phyloP scores from a whole-genome alignment of 1,140 invertebrate genomes.

The Platyura marginata region DNA sequence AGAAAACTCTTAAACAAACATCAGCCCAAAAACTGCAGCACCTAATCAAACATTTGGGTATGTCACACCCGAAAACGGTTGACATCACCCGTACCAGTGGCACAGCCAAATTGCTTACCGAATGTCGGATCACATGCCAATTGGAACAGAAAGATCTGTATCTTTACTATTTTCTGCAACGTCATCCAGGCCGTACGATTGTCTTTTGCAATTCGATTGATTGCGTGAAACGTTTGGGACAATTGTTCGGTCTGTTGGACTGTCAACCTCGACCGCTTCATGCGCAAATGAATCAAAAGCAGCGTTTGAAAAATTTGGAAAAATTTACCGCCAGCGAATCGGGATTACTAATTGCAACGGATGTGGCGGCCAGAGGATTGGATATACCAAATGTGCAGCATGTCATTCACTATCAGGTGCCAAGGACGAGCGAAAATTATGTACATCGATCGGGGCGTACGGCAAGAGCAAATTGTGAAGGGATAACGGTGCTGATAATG shows the following conservation, averaged over 20 bases:
- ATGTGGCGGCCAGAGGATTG: constrained; percentile 90
- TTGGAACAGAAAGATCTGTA: constrained; percentile 81
- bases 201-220: constrained; percentile 97
- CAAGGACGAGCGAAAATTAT: constrained; percentile 86
- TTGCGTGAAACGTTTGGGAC: constrained; percentile 68
- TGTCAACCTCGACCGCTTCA: constrained; percentile 72
- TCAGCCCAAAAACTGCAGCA: constrained; percentile 50
- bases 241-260: constrained; percentile 61
- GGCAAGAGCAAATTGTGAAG: constrained; percentile 71
- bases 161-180: constrained; percentile 78
- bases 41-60: constrained; percentile 53
- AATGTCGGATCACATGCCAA: constrained; percentile 58
- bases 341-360: constrained; percentile 77
- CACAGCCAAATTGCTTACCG: constrained; percentile 65
- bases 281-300: constrained; percentile 88
- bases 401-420: constrained; percentile 96
- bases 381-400: constrained; percentile 90
- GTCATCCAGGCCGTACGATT: constrained; percentile 73
- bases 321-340: constrained; percentile 23
- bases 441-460: constrained; percentile 93
- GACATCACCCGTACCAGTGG: constrained; percentile 62
- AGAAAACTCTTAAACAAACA: constrained; percentile 44
- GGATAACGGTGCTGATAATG: constrained; percentile 81
- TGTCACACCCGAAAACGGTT: constrained; percentile 80
- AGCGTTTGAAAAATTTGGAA: constrained; percentile 88